Evolutionary conservation across 2,113 vertebrate species (phyloP).

Genomic region (Pycnonotus jocosus): DNA sequence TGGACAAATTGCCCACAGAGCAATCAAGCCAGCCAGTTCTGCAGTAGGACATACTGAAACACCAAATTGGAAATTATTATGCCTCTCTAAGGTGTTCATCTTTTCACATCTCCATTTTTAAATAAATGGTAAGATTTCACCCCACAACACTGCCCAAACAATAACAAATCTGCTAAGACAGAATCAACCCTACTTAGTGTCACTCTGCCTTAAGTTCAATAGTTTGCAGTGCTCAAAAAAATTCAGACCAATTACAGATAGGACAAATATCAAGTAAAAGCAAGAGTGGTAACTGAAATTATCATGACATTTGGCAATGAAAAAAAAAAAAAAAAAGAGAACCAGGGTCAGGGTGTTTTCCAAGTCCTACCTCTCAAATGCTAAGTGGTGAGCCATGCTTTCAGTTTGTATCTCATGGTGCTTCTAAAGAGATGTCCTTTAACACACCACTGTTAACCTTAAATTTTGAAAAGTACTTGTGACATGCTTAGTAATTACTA

Average conservation of each 20-base stretch:
- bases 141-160: neutral
- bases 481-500: neutral
- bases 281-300: neutral
- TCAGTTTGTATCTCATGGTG: neutral
- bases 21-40: neutral
- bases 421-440: neutral
- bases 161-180: neutral
- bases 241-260: neutral
- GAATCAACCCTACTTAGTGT: neutral
- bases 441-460: neutral
- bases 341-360: neutral
- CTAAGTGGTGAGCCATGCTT: neutral
- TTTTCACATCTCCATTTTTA: neutral
- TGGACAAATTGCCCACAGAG: neutral
- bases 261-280: neutral
- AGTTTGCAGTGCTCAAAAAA: neutral
- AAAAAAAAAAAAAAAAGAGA: neutral
- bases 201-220: neutral
- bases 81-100: neutral
- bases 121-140: neutral
- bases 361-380: neutral
- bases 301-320: neutral
- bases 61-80: neutral
- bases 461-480: neutral
- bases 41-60: neutral